A percentile compares a stretch with the other conserved stretches of the same genome.
These are phyloP conservation scores for Pristionchus japonicus DNA, from an alignment of 2,888 invertebrate genomes.

Conservation along the genomic window DNA sequence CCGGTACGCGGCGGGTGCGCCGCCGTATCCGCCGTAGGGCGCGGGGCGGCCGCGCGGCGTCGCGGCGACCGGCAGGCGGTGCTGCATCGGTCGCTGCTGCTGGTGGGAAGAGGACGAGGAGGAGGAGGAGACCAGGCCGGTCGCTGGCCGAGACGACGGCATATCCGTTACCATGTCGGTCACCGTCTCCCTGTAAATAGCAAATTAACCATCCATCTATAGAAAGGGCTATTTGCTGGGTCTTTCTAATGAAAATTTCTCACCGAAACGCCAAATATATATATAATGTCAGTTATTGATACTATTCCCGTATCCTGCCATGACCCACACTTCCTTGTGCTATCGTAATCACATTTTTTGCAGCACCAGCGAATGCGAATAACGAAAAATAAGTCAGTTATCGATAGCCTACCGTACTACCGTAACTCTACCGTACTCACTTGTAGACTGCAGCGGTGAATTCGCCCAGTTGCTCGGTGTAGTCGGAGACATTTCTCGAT, in stretches of 20 bases:
- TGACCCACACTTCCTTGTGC: no score
- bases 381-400: no score
- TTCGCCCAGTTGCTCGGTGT: conserved; percentile 13
- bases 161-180: neutral
- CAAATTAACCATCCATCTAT: neutral
- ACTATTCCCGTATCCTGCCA: no score
- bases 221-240: no score
- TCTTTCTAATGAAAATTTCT: no score
- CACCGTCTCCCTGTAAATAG: neutral
- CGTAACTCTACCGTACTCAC: neutral
- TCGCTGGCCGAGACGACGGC: neutral
- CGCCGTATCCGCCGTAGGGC: neutral
- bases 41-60: neutral
- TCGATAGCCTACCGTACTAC: neutral
- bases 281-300: no score
- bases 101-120: neutral
- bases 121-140: neutral
- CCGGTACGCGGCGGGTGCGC: neutral
- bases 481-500: neutral
- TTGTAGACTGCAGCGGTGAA: neutral
- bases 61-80: neutral
- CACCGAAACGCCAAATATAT: no score
- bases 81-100: neutral
- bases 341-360: no score
- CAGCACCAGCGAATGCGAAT: no score